phyloP scores from a whole-genome alignment of 2,888 invertebrate genomes.

The Yponomeuta plumbellus region DNA sequence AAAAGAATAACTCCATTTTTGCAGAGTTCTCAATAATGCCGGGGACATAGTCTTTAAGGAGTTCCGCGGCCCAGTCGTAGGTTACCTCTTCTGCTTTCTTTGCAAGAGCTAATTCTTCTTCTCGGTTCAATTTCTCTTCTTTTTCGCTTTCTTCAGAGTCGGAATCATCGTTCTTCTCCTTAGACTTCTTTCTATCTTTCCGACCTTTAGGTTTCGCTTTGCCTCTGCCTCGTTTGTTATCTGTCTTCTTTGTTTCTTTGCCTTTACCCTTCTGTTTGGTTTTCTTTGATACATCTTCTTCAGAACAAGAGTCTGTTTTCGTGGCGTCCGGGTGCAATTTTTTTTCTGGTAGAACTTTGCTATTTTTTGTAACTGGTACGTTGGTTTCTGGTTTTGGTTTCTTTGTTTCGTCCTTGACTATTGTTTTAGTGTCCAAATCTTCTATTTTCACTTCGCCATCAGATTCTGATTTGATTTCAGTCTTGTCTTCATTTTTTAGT shows the following conservation, averaged over 20 bases:
- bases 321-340: conserved; percentile 32
- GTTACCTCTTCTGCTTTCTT: conserved; percentile 89
- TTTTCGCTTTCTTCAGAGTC: conserved; percentile 75
- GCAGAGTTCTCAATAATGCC: conserved; percentile 95
- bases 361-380: conserved; percentile 26
- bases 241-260: conserved; percentile 51
- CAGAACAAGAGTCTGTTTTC: conserved; percentile 53
- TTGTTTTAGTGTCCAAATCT: conserved; percentile 68
- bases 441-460: conserved; percentile 73
- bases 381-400: conserved; percentile 7
- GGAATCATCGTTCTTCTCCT: conserved; percentile 73
- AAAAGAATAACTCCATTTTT: conserved; percentile 96
- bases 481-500: conserved; percentile 63
- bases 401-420: conserved; percentile 61
- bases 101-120: conserved; percentile 71
- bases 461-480: conserved; percentile 69
- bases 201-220: conserved; percentile 61
- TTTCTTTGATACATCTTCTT: conserved; percentile 50
- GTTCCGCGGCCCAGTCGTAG: conserved; percentile 91
- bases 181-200: conserved; percentile 65
- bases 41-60: conserved; percentile 89
- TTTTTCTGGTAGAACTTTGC: conserved; percentile 29
- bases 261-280: conserved; percentile 45
- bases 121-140: conserved; percentile 77
- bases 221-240: conserved; percentile 49